A percentile compares a stretch with the other conserved stretches of the same genome.
These are phyloP conservation scores for Pogonomyrmex californicus DNA, from an alignment of 1,140 invertebrate genomes.

Conservation along the genomic window DNA sequence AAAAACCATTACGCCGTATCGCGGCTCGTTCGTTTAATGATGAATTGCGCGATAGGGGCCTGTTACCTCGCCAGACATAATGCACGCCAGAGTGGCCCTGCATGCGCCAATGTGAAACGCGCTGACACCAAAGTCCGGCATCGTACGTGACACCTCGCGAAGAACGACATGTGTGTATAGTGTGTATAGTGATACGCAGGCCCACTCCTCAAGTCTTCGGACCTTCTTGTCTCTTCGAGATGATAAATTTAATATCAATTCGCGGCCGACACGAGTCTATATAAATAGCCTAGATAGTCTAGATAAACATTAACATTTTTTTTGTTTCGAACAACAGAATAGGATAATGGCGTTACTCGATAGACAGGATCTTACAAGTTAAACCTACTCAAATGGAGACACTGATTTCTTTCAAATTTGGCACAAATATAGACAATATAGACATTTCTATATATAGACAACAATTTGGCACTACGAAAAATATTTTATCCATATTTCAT, in stretches of 20 bases:
- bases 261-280: too few relatives aligned
- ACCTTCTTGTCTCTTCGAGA: neutral
- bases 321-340: too few relatives aligned
- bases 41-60: neutral
- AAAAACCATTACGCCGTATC: neutral
- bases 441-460: too few relatives aligned
- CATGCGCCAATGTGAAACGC: conserved; percentile 21
- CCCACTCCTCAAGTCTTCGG: neutral
- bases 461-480: too few relatives aligned
- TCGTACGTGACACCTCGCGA: conserved; percentile 20
- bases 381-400: too few relatives aligned
- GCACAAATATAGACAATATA: too few relatives aligned
- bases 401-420: too few relatives aligned
- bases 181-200: neutral
- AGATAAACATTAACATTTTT: too few relatives aligned
- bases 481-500: too few relatives aligned
- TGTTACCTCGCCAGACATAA: conserved; percentile 26
- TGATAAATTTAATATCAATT: neutral
- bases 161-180: conserved; percentile 15
- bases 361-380: too few relatives aligned
- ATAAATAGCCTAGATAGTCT: too few relatives aligned
- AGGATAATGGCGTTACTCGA: too few relatives aligned
- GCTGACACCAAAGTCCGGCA: neutral
- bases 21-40: conserved; percentile 1
- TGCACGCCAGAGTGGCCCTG: conserved; percentile 11